These are phyloP conservation scores for Mallotus villosus DNA, from an alignment of 2,797 vertebrate species.

Conservation along the genomic window DNA sequence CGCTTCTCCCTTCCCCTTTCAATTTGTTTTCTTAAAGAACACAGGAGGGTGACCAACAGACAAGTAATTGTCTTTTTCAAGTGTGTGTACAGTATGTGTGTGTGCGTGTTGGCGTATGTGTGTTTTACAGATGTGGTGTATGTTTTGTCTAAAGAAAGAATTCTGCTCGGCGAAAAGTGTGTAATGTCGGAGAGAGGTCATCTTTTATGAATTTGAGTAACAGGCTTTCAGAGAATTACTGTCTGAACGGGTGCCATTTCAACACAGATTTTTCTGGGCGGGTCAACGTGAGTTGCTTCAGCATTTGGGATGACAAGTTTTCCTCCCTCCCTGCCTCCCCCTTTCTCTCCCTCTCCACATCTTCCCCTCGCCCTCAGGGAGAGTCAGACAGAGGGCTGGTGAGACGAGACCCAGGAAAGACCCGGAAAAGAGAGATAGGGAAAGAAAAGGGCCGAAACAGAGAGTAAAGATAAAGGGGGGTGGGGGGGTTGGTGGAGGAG, in stretches of 20 bases:
- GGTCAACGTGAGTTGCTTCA: too few species aligned
- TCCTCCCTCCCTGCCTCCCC: background rate
- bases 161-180: background rate
- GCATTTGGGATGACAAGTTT: background rate
- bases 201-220: background rate
- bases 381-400: background rate
- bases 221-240: background rate
- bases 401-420: background rate
- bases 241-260: background rate
- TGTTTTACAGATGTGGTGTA: too few species aligned
- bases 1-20: background rate
- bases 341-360: background rate
- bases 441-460: background rate
- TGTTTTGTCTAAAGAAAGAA: too few species aligned
- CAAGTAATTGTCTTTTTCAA: background rate
- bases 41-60: background rate
- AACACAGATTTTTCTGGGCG: background rate
- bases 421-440: background rate
- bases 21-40: background rate
- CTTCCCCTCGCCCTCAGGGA: background rate
- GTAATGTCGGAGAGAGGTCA: background rate
- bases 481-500: too few species aligned
- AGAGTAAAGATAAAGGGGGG: background rate
- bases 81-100: background rate
- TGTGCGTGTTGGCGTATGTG: background rate